Base-by-base conservation (phyloP, 2,888 invertebrate genomes). In the Sericinus montela region DNA sequence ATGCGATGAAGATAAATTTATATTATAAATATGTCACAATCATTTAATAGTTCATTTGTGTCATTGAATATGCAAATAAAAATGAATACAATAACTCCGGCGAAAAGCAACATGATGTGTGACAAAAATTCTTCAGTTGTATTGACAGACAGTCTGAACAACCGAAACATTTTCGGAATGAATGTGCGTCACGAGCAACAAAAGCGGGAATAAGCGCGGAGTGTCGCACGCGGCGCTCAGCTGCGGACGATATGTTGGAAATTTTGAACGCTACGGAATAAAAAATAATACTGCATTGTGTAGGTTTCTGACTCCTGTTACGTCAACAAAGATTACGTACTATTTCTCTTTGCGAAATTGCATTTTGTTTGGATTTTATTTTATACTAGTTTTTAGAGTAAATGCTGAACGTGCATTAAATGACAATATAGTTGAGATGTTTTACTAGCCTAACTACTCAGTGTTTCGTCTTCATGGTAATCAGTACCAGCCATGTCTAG, bases 161-260 rank as follows among this genome's bases (percentile, higher is more conserved):
- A 69, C 65, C 69, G 69, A 73, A 75, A 73, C 67, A 75, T 80
- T 76, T 67, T 58, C 64, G 65, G 66, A 75, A 75, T 72, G 73
- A 72, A 64, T 56, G 48, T 58, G 58, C 65, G 79, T 75, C 73
- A 75, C 63, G 64, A 59, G 53, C 72, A 75, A 65, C 45, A 61
- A 51, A 55, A 58, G 55, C 55, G 63, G 57, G 66, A 69, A 75
- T 69, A 74, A 73, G 76, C 74, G 68, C 63, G 59, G 62, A 55
- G 63, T 64, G 63, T 61, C 63, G 53, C 60, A 55, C 55, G 60
- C 58, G 57, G 25, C 28, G 3, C 28, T 32, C 32, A 7, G 10
- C 57, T 54, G 47, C 46, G 55, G 65, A 58, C 58, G 59, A 53
- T 45, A 56, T 55, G 56, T 59, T 55, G 56, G 61, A 65, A 59